Evolutionary conservation across 2,888 invertebrate genomes (phyloP).

Genomic region (Marronus borbonicus): DNA sequence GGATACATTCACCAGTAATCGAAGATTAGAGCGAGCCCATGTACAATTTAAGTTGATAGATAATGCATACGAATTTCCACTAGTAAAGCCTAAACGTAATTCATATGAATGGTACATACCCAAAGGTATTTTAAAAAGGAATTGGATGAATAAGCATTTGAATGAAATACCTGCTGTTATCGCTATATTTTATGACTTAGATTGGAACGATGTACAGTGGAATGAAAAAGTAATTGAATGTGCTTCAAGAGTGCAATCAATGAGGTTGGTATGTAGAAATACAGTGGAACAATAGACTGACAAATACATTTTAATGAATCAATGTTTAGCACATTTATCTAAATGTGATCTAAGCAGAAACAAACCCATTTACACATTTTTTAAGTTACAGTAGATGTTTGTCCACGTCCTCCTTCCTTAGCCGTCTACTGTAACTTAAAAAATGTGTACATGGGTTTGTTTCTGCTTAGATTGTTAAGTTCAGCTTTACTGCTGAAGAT

Average conservation of each 20-base stretch:
- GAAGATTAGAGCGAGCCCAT: slow-evolving; percentile 85
- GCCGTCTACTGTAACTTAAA: too few relatives aligned
- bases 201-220: slow-evolving; percentile 97
- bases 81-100: slow-evolving; percentile 87
- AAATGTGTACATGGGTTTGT: too few relatives aligned
- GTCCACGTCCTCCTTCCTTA: too few relatives aligned
- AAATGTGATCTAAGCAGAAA: too few relatives aligned
- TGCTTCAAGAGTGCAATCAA: slow-evolving; percentile 88
- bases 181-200: slow-evolving; percentile 96
- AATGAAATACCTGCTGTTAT: slow-evolving; percentile 92
- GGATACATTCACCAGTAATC: slow-evolving; percentile 91
- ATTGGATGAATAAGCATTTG: slow-evolving; percentile 96
- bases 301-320: too few relatives aligned
- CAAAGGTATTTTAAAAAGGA: slow-evolving; percentile 92
- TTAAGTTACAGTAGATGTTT: too few relatives aligned
- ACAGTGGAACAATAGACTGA: too few relatives aligned
- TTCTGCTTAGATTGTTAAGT: too few relatives aligned
- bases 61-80: slow-evolving; percentile 89
- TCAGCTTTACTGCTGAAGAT: too few relatives aligned
- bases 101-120: slow-evolving; percentile 97
- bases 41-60: slow-evolving; percentile 88
- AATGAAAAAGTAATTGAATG: slow-evolving; percentile 96
- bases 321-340: too few relatives aligned
- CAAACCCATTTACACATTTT: too few relatives aligned
- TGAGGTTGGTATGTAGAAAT: slow-evolving; percentile 71